Percentiles rank a stretch among this genome's conserved stretches.
Conservation (phyloP, 2,797 vertebrate species). For the Bovichtus diacanthus region DNA sequence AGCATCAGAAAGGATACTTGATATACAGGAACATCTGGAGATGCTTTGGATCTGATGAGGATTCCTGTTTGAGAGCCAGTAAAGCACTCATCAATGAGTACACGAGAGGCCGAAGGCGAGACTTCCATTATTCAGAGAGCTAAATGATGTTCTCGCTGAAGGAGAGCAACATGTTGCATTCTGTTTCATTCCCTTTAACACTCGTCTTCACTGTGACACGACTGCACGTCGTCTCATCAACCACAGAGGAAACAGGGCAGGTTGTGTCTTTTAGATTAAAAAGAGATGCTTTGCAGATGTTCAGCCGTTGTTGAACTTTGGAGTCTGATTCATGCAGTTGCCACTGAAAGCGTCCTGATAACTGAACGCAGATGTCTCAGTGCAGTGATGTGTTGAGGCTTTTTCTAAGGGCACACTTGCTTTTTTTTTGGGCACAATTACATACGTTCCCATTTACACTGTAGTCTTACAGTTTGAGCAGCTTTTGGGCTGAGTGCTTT, state of each 20-base stretch:
- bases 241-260: constrained; percentile 15
- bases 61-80: constrained; percentile 38
- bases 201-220: constrained; percentile 21
- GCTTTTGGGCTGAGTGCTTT: constrained; percentile 8
- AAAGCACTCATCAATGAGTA: constrained; percentile 21
- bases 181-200: constrained; percentile 39
- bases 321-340: constrained; percentile 3
- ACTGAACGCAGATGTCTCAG: constrained; percentile 41
- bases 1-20: constrained; percentile 14
- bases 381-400: not conserved
- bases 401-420: not conserved
- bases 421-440: not conserved
- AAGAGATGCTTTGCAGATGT: constrained; percentile 30
- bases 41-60: constrained; percentile 37
- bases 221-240: constrained; percentile 38
- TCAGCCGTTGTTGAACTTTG: constrained; percentile 43
- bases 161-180: constrained; percentile 9
- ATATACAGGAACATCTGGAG: constrained; percentile 57
- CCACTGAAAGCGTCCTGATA: constrained; percentile 35
- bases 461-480: not conserved
- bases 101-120: constrained; percentile 12
- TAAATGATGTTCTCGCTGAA: constrained; percentile 11
- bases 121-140: constrained; percentile 7
- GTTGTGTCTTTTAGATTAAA: constrained; percentile 45
- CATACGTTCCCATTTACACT: not conserved